Base-by-base conservation (phyloP, 2,797 vertebrate species). In the Yasuhikotakia modesta region DNA sequence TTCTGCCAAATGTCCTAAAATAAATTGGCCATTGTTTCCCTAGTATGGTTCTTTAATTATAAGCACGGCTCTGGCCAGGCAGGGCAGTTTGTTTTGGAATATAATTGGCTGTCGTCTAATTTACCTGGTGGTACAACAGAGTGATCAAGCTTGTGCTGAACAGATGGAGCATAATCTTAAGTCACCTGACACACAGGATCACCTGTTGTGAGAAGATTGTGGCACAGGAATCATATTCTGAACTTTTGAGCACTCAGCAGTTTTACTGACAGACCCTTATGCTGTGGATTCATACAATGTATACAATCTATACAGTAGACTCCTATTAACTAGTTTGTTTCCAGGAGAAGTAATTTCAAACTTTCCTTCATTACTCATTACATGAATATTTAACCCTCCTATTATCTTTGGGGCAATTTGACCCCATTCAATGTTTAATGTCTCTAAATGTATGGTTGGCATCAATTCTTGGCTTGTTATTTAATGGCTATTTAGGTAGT, bases 11-110 rank as follows among this genome's bases (percentile, higher is more conserved):
- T 39, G 57, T 80, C 71, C 71, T 13, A 32, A 80, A 83, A 83
- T 83, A 83, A 80, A 78, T 72, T 66, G 78, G 58, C 80, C 24
- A 48, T 81, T 65, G 64, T 70, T 73, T 76, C 58, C 32, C 24
- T 50, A 46, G 55, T 58, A 65, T 69, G 57, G 27, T 46, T 73
- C 45, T 74, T 76, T 83, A 85, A 81, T 81, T 79, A 79, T 78
- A 61, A 78, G 60, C 58, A 24, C 61, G 35, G 39, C 24, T 22
- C 52, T 21, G 14, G 45, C 66, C 24, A 60, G 55, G 64, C 70
- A 78, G 57, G 45, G 53, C 46, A 35, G 60, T 67, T 48, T 64
- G 69, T 57, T 69, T 67, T 73, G n/a, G 6, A 52, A 39, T 52
- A 22, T 71, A 81, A 74, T 60, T 64, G 73, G 69, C 35, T 78